Evolutionary conservation across 2,113 vertebrate genomes (phyloP), one percentile per base, ranked within the genome.

Genomic region (Gadus macrocephalus): DNA sequence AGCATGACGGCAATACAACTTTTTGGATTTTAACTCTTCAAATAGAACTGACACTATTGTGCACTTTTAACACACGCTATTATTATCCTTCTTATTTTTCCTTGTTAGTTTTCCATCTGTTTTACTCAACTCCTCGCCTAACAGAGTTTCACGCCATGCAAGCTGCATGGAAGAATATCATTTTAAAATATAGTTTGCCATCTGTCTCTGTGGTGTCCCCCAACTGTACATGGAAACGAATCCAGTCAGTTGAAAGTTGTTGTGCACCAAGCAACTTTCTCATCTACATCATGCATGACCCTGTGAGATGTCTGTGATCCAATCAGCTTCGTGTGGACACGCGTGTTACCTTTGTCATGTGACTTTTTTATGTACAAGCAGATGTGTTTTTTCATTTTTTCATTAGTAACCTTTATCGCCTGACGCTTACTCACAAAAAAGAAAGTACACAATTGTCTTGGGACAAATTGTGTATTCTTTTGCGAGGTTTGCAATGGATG

Each of bases 161-260:
- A 76, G 53, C 17, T 59, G 56, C 25, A 64, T 69, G 74, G 83
- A 85, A 90, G 94, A 96, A 97, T 98, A 98, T 98, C 96, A 98
- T 98, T 96, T 91, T 97, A 95, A 97, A 97, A 97, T 98, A 97
- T 92, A 27, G 91, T 92, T 89, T 91, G 90, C 92, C 91, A 86
- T 89, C 91, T 94, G 92, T 94, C 93, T 95, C 82, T 95, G 92
- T 95, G 93, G 93, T 93, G 92, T 91, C 90, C 93, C 93, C 83
- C 42, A 49, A 88, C 88, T 95, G 94, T 97, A 97, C 96, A 97
- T 96, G 94, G 94, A 95, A 90, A 92, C 91, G 92, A 84, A 82
- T 93, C 89, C 89, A 92, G 88, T 66, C 92, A 49, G 42, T 49
- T 49, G 42, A 93, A 93, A 91, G 88, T 89, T 92, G 93, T 95